Conservation (phyloP, 2,888 invertebrate species). For the Phortica okadai region DNA sequence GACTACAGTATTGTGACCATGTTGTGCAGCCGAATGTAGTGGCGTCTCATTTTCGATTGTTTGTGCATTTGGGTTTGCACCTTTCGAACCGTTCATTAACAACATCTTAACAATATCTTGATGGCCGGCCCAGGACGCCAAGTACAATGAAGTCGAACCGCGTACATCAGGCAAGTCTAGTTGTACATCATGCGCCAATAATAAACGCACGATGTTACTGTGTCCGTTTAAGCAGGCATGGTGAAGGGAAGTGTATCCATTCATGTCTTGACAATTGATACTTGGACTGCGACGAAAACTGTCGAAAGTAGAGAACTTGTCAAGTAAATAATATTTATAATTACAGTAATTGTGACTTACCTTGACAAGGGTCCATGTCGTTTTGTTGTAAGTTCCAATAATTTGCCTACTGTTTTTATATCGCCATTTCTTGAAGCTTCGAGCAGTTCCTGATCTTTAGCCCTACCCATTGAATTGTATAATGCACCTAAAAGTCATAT, state of each 20-base stretch:
- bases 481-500: constrained; percentile 1
- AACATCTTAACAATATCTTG: constrained; percentile 90
- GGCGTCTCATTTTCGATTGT: constrained; percentile 88
- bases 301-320: constrained; percentile 45
- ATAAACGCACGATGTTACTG: constrained; percentile 89
- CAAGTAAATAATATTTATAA: constrained; percentile 57
- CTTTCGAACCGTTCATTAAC: constrained; percentile 85
- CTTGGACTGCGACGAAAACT: constrained; percentile 92
- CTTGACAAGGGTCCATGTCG: constrained; percentile 95
- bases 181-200: constrained; percentile 87
- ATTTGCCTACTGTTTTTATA: constrained; percentile 90
- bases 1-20: constrained; percentile 91
- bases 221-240: constrained; percentile 95
- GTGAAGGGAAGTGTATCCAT: constrained; percentile 94
- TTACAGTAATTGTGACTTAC: constrained; percentile 77
- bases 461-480: constrained; percentile 87
- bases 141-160: constrained; percentile 94
- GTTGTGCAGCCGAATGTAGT: constrained; percentile 93
- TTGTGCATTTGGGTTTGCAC: constrained; percentile 88
- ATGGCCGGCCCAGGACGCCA: constrained; percentile 96
- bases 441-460: constrained; percentile 95
- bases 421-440: constrained; percentile 96
- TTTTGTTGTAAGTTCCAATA: constrained; percentile 90
- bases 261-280: constrained; percentile 93
- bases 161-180: constrained; percentile 91